These are phyloP conservation scores for Ferdinandea cuprea DNA, from an alignment of 2,888 invertebrate species.

Conservation along the genomic window DNA sequence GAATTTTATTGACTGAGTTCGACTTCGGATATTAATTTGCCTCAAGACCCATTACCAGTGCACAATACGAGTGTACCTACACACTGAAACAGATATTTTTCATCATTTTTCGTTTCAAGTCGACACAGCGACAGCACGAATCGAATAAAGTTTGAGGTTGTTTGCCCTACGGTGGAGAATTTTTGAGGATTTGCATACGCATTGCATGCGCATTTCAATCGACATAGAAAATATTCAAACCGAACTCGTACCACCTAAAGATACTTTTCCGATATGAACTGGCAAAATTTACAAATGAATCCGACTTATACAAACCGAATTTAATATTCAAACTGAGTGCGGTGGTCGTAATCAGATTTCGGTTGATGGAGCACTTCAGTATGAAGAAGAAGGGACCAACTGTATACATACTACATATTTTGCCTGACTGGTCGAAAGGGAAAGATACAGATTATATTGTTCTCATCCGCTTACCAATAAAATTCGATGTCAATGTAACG, in stretches of 20 bases:
- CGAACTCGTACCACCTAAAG: not conserved
- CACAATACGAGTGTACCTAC: too few relatives aligned
- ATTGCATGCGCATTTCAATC: conserved; percentile 27
- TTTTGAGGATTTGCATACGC: conserved; percentile 27
- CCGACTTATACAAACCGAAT: conserved; percentile 44
- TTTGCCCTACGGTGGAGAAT: not conserved
- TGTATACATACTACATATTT: too few relatives aligned
- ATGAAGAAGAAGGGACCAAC: too few relatives aligned
- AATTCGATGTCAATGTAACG: conserved; percentile 31
- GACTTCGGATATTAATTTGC: conserved; percentile 44
- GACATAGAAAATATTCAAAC: not conserved
- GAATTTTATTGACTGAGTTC: conserved; percentile 28
- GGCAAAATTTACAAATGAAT: conserved; percentile 43
- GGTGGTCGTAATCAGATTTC: conserved; percentile 62
- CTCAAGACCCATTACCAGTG: conserved; percentile 19
- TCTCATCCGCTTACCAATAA: conserved; percentile 49
- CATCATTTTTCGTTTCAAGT: conserved; percentile 3
- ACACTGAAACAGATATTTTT: conserved; percentile 9
- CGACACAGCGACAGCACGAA: too few relatives aligned
- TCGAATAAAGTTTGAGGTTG: not conserved
- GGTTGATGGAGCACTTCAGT: conserved; percentile 26
- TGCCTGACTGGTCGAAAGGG: too few relatives aligned
- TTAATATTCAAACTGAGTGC: conserved; percentile 57
- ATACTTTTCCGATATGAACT: not conserved
- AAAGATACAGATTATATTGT: conserved; percentile 34